A percentile compares a stretch with the other conserved stretches of the same genome.
Evolutionary conservation across 2,888 invertebrate genomes (phyloP).

Genomic region (Listrodromus nycthemerus): DNA sequence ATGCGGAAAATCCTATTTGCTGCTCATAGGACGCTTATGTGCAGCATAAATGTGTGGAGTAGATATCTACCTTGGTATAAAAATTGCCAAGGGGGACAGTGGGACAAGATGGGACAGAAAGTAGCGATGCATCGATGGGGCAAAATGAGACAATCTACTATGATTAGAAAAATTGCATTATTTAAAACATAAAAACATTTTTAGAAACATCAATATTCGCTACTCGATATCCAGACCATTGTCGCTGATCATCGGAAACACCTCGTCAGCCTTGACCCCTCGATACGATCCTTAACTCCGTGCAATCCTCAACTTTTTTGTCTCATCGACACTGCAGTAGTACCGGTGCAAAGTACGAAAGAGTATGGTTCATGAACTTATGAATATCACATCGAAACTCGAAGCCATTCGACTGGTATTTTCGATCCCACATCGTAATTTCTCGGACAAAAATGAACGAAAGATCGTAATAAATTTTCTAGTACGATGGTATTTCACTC

Average conservation of each 20-base stretch:
- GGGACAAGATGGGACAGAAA: no score
- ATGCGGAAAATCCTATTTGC: no score
- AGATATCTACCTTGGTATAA: no score
- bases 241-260: conserved; percentile 37
- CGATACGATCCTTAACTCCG: conserved; percentile 22
- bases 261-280: conserved; percentile 64
- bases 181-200: no score
- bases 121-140: no score
- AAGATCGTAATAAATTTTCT: background rate
- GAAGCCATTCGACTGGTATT: conserved; percentile 28
- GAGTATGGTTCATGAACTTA: conserved; percentile 12
- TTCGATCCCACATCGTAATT: conserved; percentile 13
- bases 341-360: background rate
- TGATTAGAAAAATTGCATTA: no score
- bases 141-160: no score
- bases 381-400: conserved; percentile 40
- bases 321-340: conserved; percentile 35
- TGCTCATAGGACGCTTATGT: no score
- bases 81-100: no score
- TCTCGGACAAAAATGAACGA: background rate
- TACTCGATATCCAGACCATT: conserved; percentile 64
- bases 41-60: no score
- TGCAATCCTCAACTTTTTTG: conserved; percentile 52
- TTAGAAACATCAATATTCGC: conserved; percentile 45
- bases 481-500: background rate